phyloP scores from a whole-genome alignment of 2,888 invertebrate species.

The Synanthedon andrenaeformis region DNA sequence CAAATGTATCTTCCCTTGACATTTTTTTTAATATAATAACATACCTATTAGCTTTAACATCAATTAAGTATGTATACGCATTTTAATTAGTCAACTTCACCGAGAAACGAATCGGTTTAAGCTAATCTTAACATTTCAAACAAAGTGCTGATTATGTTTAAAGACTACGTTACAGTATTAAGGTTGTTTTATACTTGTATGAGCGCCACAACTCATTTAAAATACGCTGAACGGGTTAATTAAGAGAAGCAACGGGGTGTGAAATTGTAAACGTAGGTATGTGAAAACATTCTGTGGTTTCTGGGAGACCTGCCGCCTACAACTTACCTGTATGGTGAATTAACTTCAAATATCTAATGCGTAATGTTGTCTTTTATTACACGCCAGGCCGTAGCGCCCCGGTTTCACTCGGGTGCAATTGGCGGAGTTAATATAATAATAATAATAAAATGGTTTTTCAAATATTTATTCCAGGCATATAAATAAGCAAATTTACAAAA shows the following conservation, averaged over 20 bases:
- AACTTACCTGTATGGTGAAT: conserved; percentile 18
- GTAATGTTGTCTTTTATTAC: background rate
- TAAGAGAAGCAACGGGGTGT: conserved; percentile 45
- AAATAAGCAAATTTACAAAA: too few species aligned
- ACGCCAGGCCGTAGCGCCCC: background rate
- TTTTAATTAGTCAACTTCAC: too few species aligned
- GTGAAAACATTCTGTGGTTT: conserved; percentile 45
- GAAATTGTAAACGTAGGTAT: conserved; percentile 59
- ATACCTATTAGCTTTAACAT: background rate
- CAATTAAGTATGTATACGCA: background rate
- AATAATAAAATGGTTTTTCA: too few species aligned
- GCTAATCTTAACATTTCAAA: too few species aligned
- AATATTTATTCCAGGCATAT: too few species aligned
- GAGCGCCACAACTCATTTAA: conserved; percentile 36
- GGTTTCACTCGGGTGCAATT: background rate
- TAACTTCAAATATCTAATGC: conserved; percentile 20
- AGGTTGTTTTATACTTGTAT: conserved; percentile 8
- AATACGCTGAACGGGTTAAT: conserved; percentile 54
- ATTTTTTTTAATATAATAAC: background rate
- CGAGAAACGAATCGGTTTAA: too few species aligned
- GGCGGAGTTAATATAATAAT: too few species aligned
- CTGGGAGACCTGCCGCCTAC: conserved; percentile 17
- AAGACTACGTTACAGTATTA: conserved; percentile 31
- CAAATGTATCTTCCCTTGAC: too few species aligned
- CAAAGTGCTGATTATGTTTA: conserved; percentile 17